Conservation (phyloP, 2,888 invertebrate genomes). For the Dicyrtomina minuta region DNA sequence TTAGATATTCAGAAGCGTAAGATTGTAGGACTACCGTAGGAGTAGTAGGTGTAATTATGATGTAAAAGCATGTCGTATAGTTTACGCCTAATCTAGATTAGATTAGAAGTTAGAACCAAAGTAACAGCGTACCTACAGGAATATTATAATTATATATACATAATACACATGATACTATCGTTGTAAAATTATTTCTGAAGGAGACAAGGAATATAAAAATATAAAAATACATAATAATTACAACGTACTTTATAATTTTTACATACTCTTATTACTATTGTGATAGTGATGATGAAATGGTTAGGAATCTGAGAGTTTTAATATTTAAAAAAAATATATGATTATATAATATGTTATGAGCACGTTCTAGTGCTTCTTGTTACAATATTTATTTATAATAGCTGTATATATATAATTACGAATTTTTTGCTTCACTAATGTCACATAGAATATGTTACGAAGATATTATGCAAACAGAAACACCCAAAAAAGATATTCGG, state of each 20-base stretch:
- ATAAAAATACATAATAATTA: neutral
- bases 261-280: neutral
- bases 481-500: no score
- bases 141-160: neutral
- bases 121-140: neutral
- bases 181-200: neutral
- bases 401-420: no score
- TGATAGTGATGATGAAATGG: neutral
- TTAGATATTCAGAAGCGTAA: no score
- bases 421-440: no score
- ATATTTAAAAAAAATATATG: no score
- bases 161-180: neutral
- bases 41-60: neutral
- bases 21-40: neutral
- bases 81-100: neutral
- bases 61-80: neutral
- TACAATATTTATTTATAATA: no score
- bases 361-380: no score
- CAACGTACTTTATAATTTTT: neutral
- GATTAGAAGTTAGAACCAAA: neutral
- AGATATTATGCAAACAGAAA: no score
- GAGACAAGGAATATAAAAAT: no score
- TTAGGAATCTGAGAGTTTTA: no score
- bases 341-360: no score
- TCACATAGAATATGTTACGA: no score